Evolutionary conservation across 2,888 invertebrate species (phyloP).

Genomic region (Lacanobia wlatinum): DNA sequence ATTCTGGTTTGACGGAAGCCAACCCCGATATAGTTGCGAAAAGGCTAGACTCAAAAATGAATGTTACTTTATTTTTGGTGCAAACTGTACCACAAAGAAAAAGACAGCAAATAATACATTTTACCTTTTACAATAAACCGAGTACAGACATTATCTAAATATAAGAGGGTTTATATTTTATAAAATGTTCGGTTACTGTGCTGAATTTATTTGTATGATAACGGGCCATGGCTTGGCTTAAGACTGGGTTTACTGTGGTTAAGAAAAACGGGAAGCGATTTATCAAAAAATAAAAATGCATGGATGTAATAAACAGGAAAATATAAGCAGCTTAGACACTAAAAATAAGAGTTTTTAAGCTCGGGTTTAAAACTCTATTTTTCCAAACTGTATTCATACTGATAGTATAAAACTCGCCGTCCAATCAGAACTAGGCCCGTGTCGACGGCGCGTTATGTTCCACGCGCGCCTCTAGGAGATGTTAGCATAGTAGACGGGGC

Average conservation of each 20-base stretch:
- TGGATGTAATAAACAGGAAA: not conserved
- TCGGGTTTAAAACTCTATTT: not conserved
- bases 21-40: no score
- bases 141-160: slow-evolving; percentile 50
- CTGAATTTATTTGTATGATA: slow-evolving; percentile 49
- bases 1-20: no score
- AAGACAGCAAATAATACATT: slow-evolving; percentile 51
- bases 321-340: not conserved
- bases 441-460: no score
- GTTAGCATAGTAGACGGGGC: no score
- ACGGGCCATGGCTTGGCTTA: slow-evolving; percentile 19
- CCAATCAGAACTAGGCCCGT: no score
- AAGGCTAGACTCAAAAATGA: not conserved
- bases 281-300: not conserved
- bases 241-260: slow-evolving; percentile 5
- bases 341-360: not conserved
- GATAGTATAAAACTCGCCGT: no score
- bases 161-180: slow-evolving; percentile 46
- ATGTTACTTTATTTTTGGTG: slow-evolving; percentile 5
- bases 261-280: not conserved
- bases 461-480: no score
- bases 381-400: no score
- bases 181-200: slow-evolving; percentile 32
- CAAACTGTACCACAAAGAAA: slow-evolving; percentile 40
- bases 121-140: slow-evolving; percentile 48